phyloP scores from a whole-genome alignment of 2,797 vertebrate species.

The Phataginus tetradactyla region DNA sequence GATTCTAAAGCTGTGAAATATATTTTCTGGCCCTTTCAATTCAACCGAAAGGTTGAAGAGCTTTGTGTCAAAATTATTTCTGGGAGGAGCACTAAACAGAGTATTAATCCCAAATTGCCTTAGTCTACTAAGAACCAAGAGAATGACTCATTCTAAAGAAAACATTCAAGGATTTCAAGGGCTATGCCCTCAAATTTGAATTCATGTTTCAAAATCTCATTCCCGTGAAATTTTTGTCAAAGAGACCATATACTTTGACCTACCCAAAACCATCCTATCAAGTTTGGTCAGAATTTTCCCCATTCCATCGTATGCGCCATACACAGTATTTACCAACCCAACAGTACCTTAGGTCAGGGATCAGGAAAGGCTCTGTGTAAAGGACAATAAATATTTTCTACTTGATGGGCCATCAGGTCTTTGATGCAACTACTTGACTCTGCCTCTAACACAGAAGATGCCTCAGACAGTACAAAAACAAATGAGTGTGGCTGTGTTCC shows the following conservation, averaged over 20 bases:
- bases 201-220: not conserved
- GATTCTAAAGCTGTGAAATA: slow-evolving; percentile 34
- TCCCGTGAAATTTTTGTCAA: not conserved
- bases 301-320: fast-evolving
- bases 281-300: not conserved
- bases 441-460: not conserved
- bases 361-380: not conserved
- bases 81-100: not conserved
- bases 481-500: not conserved
- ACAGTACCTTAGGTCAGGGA: not conserved
- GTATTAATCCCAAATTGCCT: not conserved
- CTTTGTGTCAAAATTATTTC: slow-evolving; percentile 41
- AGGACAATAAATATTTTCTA: not conserved
- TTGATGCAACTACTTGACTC: not conserved
- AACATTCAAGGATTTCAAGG: not conserved
- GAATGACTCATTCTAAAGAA: not conserved
- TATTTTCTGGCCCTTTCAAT: slow-evolving; percentile 18
- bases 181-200: not conserved
- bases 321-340: not conserved
- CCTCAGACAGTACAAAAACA: not conserved
- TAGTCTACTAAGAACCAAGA: not conserved
- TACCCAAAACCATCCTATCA: not conserved
- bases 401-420: not conserved
- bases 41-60: slow-evolving; percentile 39
- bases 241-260: not conserved